Base-by-base conservation (phyloP, 2,113 vertebrate genomes). In the Morone saxatilis region DNA sequence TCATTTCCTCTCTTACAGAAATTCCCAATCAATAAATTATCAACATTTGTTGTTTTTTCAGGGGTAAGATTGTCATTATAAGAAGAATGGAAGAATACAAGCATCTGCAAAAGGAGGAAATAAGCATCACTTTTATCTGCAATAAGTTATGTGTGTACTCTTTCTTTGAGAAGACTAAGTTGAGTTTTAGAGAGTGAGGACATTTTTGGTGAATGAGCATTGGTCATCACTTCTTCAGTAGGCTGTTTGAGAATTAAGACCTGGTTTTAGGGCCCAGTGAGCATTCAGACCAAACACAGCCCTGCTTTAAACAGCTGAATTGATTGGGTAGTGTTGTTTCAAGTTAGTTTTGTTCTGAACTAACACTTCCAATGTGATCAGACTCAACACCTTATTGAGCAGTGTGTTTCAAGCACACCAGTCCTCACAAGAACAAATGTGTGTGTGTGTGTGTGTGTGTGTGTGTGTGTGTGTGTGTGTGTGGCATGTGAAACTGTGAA, bases 401-500 rank as follows among this genome's bases (percentile, higher is more conserved):
- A 31, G 31, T 31, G 31, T 31, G 31, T 31, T 31, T 31, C 31
- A 31, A 31, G 31, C 17, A 53, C 50, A 54, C 4, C 53, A 17
- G 12, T 70, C n/a, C 20, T 72, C 22, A 45, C 43, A 68, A 61
- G 57, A 60, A 60, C 16, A 63, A 20, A 54, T 5, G 7, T 6
- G 67, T 61, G 47, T 50, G 57, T 67, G 50, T 68, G 65, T 43
- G 41, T 10, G 53, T 54, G 53, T 53, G 17, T 53, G 43, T 67
- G 43, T 68, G 66, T 45, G 31, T 31, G 31, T 31, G 31, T 31
- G 31, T 31, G 31, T 31, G 31, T 31, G 31, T 31, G 31, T 31
- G 31, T 31, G 47, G 14, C 19, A 40, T 87, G 75, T 78, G 67
- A 62, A 78, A 41, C 19, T 36, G 60, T 63, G 20, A 80, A 59